A percentile compares a stretch with the other conserved stretches of the same genome.
These are phyloP conservation scores for Polyommatus iphigenia DNA, from an alignment of 2,888 invertebrate genomes.

Conservation along the genomic window DNA sequence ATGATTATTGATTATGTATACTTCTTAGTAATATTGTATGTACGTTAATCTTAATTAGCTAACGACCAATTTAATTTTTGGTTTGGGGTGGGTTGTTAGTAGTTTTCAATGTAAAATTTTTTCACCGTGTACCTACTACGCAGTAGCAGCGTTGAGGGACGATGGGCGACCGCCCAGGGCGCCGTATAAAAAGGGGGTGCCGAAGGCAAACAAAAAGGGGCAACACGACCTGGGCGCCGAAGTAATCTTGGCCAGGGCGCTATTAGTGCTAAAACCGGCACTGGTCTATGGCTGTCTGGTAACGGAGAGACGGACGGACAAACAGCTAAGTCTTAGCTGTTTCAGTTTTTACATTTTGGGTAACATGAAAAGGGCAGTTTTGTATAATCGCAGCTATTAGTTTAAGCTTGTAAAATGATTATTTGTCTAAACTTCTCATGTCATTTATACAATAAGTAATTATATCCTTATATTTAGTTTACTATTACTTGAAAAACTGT, in stretches of 20 bases:
- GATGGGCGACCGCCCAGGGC: too few species aligned
- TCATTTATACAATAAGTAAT: not conserved
- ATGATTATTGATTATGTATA: too few species aligned
- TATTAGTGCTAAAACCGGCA: too few species aligned
- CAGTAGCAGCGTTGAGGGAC: too few species aligned
- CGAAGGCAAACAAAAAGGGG: too few species aligned
- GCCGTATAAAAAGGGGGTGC: too few species aligned
- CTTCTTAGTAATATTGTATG: not conserved
- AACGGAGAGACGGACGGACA: too few species aligned
- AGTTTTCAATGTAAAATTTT: not conserved
- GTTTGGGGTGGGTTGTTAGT: not conserved
- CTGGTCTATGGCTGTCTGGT: too few species aligned
- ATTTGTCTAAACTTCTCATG: not conserved
- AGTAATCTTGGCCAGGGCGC: too few species aligned
- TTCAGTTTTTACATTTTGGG: not conserved
- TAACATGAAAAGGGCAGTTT: not conserved
- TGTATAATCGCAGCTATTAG: not conserved
- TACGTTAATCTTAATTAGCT: not conserved
- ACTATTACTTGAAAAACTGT: not conserved
- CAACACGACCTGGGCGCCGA: too few species aligned
- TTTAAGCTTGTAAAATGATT: not conserved
- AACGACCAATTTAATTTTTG: not conserved
- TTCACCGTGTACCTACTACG: too few species aligned
- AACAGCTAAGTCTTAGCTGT: not conserved
- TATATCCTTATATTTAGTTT: not conserved